Evolutionary conservation across 2,113 vertebrate species (phyloP).

Genomic region (Lota lota): DNA sequence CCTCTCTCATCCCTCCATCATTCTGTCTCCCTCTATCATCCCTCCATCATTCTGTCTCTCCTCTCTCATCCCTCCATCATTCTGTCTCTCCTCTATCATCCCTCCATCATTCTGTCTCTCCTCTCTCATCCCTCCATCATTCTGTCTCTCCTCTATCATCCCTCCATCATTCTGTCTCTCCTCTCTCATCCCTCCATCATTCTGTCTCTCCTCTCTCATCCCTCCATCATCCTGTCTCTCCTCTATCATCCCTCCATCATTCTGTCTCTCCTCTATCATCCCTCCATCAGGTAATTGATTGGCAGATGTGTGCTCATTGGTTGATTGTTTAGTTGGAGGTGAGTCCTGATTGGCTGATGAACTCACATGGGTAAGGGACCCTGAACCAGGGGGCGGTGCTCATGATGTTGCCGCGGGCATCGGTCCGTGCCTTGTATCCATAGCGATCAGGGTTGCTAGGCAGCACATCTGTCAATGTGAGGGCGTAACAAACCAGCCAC

Average conservation of each 20-base stretch:
- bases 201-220: too few species aligned
- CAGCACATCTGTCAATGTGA: slow-evolving; percentile 80
- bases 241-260: too few species aligned
- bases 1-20: too few species aligned
- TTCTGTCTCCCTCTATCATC: neutral
- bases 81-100: too few species aligned
- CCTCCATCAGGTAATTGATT: neutral
- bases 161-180: too few species aligned
- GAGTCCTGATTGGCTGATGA: neutral
- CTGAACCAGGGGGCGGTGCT: slow-evolving; percentile 88
- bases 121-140: too few species aligned
- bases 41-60: neutral
- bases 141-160: too few species aligned
- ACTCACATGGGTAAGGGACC: slow-evolving; percentile 92
- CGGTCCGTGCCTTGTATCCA: slow-evolving; percentile 88
- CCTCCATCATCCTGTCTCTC: too few species aligned
- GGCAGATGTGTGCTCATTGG: neutral
- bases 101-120: too few species aligned
- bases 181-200: too few species aligned
- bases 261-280: too few species aligned
- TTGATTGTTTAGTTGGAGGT: neutral
- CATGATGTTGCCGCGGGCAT: slow-evolving; percentile 91
- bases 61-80: too few species aligned
- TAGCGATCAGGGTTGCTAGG: slow-evolving; percentile 76
- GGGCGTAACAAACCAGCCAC: slow-evolving; percentile 92